Base-by-base conservation (phyloP, 1,140 invertebrate species). In the Chrysoperla carnea region DNA sequence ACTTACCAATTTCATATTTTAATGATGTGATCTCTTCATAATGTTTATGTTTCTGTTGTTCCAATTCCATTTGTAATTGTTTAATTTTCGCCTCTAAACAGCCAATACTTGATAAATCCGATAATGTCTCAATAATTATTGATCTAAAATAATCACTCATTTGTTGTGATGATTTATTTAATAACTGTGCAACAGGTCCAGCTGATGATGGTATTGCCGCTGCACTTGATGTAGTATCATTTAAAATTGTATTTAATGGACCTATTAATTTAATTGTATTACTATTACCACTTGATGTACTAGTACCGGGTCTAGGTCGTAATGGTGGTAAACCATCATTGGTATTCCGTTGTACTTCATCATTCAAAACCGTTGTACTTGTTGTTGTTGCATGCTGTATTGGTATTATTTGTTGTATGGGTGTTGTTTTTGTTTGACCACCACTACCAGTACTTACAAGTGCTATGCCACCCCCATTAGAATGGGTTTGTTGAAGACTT, bases 11-110 rank as follows among this genome's bases (percentile, higher is more conserved):
- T 53, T 74, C 76, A 44, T 75, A 69, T 50, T 72, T 71, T 2
- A 78, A 57, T 55, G 80, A 77, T 1, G 62, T 53, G 29, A 81
- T 53, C 52, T 79, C 71, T 45, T 76, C 67, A 39, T 67, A 61
- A 51, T 80, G 76, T 44, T 66, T 61, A 66, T 78, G 78, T 48
- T 71, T 71, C 35, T 75, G 55, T 11, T 68, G 67, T 50, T 81
- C 78, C 11, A 81, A 67, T 52, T 81, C 75, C 13, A 79, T 50
- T 46, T 72, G 63, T 11, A 80, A 49, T 4, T 57, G 58, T 33
- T 69, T 63, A 43, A 78, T 64, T 6, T 60, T 67, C 0, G 71
- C 74, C 47, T 75, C 70, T 8, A 66, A 57, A 39, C 62, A 63
- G 11, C 61, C 60, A 6, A 52, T 49, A 12, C 63, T 57, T 0